A percentile compares a stretch with the other conserved stretches of the same genome.
Evolutionary conservation across 2,113 vertebrate genomes (phyloP).

Genomic region (Bagarius yarrelli): DNA sequence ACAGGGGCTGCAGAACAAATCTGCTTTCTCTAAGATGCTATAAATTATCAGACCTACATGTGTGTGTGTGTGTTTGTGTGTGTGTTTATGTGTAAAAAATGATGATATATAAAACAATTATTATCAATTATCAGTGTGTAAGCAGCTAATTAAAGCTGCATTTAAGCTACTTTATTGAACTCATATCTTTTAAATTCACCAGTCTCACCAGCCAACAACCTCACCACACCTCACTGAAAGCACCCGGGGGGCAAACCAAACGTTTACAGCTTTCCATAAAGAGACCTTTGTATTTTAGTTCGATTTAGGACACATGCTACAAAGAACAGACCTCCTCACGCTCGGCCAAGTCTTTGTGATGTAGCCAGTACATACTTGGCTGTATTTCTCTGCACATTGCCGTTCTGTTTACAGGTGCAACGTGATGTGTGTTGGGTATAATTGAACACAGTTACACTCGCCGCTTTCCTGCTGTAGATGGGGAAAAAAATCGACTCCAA

Average conservation of each 20-base stretch:
- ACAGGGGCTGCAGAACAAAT: too few species aligned
- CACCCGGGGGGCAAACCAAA: not conserved
- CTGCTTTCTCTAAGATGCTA: too few species aligned
- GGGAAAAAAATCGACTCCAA: not conserved
- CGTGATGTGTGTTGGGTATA: slow-evolving; percentile 31
- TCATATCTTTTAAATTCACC: too few species aligned
- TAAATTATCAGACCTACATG: too few species aligned
- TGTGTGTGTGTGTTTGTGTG: too few species aligned
- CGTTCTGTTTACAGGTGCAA: slow-evolving; percentile 32
- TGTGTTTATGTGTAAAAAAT: too few species aligned
- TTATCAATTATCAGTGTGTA: too few species aligned
- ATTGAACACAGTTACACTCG: slow-evolving; percentile 21
- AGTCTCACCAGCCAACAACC: too few species aligned
- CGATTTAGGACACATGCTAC: not conserved
- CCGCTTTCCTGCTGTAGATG: not conserved
- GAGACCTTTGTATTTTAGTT: not conserved
- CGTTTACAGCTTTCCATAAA: not conserved
- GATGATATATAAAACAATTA: too few species aligned
- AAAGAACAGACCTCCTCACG: not conserved
- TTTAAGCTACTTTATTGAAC: too few species aligned
- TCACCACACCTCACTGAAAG: not conserved
- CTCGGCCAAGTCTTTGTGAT: slow-evolving; percentile 1
- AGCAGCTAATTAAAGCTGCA: too few species aligned
- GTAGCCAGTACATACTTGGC: not conserved
- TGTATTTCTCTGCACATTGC: not conserved